A percentile compares a stretch with the other conserved stretches of the same genome.
Conservation (phyloP, 2,113 vertebrate species). For the Catharus bicknelli region DNA sequence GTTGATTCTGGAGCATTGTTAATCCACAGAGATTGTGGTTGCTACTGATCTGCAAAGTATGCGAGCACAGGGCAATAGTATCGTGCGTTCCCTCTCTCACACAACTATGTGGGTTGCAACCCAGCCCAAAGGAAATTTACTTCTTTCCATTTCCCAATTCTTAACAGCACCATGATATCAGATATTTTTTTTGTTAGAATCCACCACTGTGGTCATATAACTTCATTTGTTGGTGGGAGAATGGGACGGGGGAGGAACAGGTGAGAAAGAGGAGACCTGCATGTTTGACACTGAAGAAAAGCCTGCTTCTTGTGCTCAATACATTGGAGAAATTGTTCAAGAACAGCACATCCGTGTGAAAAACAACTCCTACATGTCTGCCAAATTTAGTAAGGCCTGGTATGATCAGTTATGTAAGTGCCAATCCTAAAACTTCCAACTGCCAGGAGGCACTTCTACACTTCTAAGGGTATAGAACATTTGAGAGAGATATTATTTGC, state of each 20-base stretch:
- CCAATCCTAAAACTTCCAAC: neutral
- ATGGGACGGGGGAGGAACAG: neutral
- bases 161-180: neutral
- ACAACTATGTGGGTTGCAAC: neutral
- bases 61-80: neutral
- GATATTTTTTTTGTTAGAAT: neutral
- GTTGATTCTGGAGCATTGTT: neutral
- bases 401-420: conserved; percentile 27
- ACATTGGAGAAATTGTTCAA: conserved; percentile 37
- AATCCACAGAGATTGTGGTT: neutral
- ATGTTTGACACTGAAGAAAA: conserved; percentile 10
- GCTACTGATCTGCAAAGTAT: neutral
- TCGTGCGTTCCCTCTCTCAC: neutral
- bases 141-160: neutral
- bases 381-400: conserved; percentile 40
- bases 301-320: neutral
- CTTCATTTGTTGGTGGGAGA: neutral
- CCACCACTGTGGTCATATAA: neutral
- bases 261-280: neutral
- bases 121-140: neutral
- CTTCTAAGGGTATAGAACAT: neutral
- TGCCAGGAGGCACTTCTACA: neutral
- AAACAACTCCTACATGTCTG: neutral
- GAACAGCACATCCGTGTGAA: conserved; percentile 31
- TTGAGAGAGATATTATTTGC: neutral